These are phyloP conservation scores for Colius striatus DNA, from an alignment of 2,113 vertebrate genomes.

Conservation along the genomic window DNA sequence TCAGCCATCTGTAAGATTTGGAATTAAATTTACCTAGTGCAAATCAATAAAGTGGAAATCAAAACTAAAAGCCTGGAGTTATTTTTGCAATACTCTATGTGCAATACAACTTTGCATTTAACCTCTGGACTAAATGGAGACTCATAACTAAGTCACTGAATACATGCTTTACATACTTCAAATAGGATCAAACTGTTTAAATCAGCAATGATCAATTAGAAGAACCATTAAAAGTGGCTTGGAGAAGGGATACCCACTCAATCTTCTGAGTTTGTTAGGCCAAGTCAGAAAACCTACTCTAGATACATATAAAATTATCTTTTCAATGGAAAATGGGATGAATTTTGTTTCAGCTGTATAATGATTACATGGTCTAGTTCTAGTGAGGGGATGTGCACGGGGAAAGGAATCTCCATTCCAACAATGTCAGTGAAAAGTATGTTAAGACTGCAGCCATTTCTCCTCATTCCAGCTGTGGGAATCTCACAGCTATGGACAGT, in stretches of 20 bases:
- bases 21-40: constrained; percentile 71
- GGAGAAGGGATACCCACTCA: not conserved
- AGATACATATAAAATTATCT: not conserved
- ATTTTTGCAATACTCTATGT: constrained; percentile 40
- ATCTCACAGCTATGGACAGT: not conserved
- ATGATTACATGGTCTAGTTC: not conserved
- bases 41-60: constrained; percentile 75
- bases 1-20: constrained; percentile 46
- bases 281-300: not conserved
- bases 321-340: not conserved
- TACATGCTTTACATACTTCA: not conserved
- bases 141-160: not conserved
- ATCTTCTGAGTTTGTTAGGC: not conserved
- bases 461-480: not conserved
- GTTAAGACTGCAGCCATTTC: not conserved
- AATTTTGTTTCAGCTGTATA: not conserved
- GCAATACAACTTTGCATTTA: constrained; percentile 55
- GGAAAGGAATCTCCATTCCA: not conserved
- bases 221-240: constrained; percentile 3
- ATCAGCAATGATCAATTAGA: not conserved
- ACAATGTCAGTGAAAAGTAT: not conserved
- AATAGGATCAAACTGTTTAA: not conserved
- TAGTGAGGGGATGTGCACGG: fast-evolving
- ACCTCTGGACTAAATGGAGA: constrained; percentile 29
- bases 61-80: constrained; percentile 60